Evolutionary conservation across 1,140 invertebrate genomes (phyloP), one percentile per base, ranked within the genome.

Genomic region (Drosophila parabipectinata): DNA sequence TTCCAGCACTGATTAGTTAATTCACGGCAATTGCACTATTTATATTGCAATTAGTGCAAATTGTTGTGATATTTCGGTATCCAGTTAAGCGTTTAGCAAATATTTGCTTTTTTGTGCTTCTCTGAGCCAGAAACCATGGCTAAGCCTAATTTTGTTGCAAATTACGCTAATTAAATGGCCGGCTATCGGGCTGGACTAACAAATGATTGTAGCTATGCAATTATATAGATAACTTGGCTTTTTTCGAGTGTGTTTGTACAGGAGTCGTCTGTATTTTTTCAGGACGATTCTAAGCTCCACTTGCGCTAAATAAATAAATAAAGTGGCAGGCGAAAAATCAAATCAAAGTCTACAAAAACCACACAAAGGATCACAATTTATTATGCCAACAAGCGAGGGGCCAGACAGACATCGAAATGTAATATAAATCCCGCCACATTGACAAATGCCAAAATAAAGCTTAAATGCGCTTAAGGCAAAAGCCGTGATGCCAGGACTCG

Each of bases 371-470:
- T 79, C 79, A 77, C 84, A 88, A 87, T 88, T 83, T 87, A 89
- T 83, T 88, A 88, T 69, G 62, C 63, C 71, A 61, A 62, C 64
- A 58, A 56, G 66, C 52, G 61, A 28, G 26, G 18, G 39, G 12
- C 44, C 69, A 53, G 71, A 63, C 66, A 72, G 66, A 74, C 62
- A 72, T 78, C 48, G 78, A 82, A 78, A 71, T 81, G 74, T 75
- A 77, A 47, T 78, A 81, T 85, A 87, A 88, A 79, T 88, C 83
- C 79, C 76, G 44, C 66, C 66, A 75, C 84, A 88, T 88, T 88
- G 83, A 88, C 83, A 88, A 88, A 88, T 88, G 83, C 83, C 83
- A 83, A 88, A 87, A 88, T 83, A 83, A 79, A 71, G 83, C 83
- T 88, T 88, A 83, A 83, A 89, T 88, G 79, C 78, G 83, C 83